phyloP scores from a whole-genome alignment of 2,888 invertebrate species.

The Drosophila rubida region DNA sequence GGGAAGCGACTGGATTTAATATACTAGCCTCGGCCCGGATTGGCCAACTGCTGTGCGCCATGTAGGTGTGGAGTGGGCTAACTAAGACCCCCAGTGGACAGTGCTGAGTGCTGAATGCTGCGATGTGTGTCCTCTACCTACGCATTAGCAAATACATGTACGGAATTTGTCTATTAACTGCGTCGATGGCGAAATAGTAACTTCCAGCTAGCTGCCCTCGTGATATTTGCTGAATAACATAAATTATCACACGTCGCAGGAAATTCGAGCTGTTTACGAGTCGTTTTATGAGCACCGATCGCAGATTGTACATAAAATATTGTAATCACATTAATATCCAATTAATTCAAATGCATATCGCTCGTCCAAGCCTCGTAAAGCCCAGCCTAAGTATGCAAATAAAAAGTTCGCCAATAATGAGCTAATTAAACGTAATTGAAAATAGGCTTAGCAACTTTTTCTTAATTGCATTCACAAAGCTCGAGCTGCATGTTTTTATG shows the following conservation, averaged over 20 bases:
- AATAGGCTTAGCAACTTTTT: neutral
- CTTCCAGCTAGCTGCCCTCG: neutral
- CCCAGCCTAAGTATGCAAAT: neutral
- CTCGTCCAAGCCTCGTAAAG: neutral
- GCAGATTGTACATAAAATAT: neutral
- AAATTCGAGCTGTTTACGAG: neutral
- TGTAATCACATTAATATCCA: slow-evolving; percentile 1
- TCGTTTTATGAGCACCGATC: slow-evolving; percentile 1
- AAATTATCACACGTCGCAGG: neutral
- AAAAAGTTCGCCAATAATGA: neutral
- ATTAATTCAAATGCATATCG: neutral
- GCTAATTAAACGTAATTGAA: neutral
- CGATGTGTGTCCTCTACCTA: slow-evolving; percentile 56
- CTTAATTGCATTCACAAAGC: neutral
- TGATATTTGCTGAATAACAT: neutral
- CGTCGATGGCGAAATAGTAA: slow-evolving; percentile 6
- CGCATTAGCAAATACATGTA: slow-evolving; percentile 49
- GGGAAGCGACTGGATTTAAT: neutral
- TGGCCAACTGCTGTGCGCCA: slow-evolving; percentile 75
- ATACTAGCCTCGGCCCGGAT: slow-evolving; percentile 14
- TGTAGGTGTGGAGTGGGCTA: slow-evolving; percentile 72
- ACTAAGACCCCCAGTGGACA: slow-evolving; percentile 59
- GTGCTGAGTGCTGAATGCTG: slow-evolving; percentile 69
- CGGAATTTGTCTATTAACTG: slow-evolving; percentile 55
- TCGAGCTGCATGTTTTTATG: too few species aligned